phyloP scores from a whole-genome alignment of 2,888 invertebrate genomes.

The Drosophila cognata region DNA sequence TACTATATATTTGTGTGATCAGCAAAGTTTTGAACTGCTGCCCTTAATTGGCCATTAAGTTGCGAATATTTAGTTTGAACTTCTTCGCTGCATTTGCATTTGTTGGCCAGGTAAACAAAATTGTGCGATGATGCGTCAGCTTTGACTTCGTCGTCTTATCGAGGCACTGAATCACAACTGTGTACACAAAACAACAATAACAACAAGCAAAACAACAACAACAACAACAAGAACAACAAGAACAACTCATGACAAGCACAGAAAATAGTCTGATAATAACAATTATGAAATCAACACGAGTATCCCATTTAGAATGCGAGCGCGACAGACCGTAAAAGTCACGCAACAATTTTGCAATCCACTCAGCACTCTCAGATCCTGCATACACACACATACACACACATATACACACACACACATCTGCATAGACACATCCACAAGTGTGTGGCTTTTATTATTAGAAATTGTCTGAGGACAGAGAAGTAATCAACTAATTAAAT shows the following conservation, averaged over 20 bases:
- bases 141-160: slow-evolving; percentile 12
- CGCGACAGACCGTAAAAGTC: slow-evolving; percentile 40
- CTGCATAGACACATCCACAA: neutral
- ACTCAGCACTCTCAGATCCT: neutral
- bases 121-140: slow-evolving; percentile 34
- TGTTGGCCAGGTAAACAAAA: slow-evolving; percentile 29
- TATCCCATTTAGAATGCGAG: slow-evolving; percentile 15
- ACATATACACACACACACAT: neutral
- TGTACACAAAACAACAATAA: slow-evolving; percentile 20
- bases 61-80: too few species aligned
- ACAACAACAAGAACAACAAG: neutral
- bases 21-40: slow-evolving; percentile 23
- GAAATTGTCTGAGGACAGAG: neutral
- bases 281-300: slow-evolving; percentile 57
- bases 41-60: neutral
- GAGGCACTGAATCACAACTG: slow-evolving; percentile 39
- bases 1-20: slow-evolving; percentile 33
- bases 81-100: slow-evolving; percentile 7
- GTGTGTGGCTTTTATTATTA: neutral
- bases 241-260: neutral
- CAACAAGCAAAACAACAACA: neutral
- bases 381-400: neutral
- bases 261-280: slow-evolving; percentile 43
- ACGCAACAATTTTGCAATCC: slow-evolving; percentile 43
- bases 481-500: slow-evolving; percentile 8